phyloP scores from a whole-genome alignment of 1,140 invertebrate genomes.

The Lerema accius region DNA sequence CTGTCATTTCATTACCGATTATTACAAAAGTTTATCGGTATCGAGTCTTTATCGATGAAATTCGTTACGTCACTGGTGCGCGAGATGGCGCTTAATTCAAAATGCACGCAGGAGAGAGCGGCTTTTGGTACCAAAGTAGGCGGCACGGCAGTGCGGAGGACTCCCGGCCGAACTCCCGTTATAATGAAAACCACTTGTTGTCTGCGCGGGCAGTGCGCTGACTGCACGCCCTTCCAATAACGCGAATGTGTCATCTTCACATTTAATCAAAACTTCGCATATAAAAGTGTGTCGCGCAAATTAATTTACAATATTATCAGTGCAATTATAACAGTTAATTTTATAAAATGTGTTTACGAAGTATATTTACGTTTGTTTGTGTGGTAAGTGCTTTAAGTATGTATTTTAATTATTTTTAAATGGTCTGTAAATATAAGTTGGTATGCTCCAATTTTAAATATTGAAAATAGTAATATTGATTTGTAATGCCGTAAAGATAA shows the following conservation, averaged over 20 bases:
- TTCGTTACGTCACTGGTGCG: not conserved
- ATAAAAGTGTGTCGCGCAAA: conserved; percentile 61
- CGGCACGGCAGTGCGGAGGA: conserved; percentile 57
- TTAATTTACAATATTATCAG: conserved; percentile 48
- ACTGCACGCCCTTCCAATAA: conserved; percentile 76
- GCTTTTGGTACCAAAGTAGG: conserved; percentile 56
- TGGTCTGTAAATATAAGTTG: no score
- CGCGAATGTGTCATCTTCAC: conserved; percentile 76
- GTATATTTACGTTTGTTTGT: conserved; percentile 56
- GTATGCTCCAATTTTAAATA: no score
- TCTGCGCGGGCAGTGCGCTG: conserved; percentile 79
- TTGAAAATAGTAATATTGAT: no score
- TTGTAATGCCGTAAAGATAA: no score
- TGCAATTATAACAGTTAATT: conserved; percentile 50
- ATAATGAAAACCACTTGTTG: conserved; percentile 80
- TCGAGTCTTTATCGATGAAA: conserved; percentile 15
- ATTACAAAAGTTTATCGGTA: no score
- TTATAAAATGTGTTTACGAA: conserved; percentile 68
- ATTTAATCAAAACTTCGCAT: conserved; percentile 67
- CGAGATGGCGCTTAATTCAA: conserved; percentile 50
- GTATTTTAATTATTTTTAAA: not conserved
- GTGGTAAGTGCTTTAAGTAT: conserved; percentile 56
- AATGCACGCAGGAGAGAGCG: conserved; percentile 41
- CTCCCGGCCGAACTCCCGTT: conserved; percentile 77
- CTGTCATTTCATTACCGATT: conserved; percentile 4